These are phyloP conservation scores for Eurois occulta DNA, from an alignment of 2,888 invertebrate genomes.

Conservation along the genomic window DNA sequence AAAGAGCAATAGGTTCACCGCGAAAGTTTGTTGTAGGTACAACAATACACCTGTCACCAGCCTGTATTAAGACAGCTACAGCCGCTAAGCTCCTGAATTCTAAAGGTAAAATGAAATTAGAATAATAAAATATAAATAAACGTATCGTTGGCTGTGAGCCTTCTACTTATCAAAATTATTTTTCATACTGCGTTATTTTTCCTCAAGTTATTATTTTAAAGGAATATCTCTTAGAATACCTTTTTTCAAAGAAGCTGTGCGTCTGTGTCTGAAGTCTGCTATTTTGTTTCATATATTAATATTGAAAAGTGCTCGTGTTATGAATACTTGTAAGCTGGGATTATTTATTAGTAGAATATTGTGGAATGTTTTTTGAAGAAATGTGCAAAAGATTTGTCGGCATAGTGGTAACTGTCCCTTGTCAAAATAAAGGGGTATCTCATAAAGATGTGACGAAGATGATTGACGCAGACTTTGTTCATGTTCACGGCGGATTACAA, in stretches of 20 bases:
- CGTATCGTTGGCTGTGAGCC: constrained; percentile 5
- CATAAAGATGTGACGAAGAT: not conserved
- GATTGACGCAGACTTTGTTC: not conserved
- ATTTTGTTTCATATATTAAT: constrained; percentile 40
- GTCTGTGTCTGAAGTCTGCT: constrained; percentile 30
- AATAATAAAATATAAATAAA: constrained; percentile 43
- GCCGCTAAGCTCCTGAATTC: constrained; percentile 35
- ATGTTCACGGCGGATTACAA: not conserved
- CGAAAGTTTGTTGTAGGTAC: constrained; percentile 22
- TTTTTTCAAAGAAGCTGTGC: constrained; percentile 21
- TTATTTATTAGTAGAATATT: constrained; percentile 9
- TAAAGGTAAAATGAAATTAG: constrained; percentile 34
- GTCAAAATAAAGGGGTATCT: not conserved
- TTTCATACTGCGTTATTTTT: constrained; percentile 40
- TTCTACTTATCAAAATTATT: constrained; percentile 26
- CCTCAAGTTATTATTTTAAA: constrained; percentile 39
- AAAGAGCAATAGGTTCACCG: constrained; percentile 37
- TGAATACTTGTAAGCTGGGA: constrained; percentile 21
- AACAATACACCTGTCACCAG: constrained; percentile 35
- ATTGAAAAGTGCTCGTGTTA: constrained; percentile 11
- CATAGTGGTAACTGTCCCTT: not conserved
- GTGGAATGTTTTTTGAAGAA: not conserved
- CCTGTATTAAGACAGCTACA: constrained; percentile 21
- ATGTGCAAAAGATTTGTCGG: not conserved
- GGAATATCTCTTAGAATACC: constrained; percentile 20